Conservation (phyloP, 2,113 vertebrate genomes). For the Pelobates fuscus region DNA sequence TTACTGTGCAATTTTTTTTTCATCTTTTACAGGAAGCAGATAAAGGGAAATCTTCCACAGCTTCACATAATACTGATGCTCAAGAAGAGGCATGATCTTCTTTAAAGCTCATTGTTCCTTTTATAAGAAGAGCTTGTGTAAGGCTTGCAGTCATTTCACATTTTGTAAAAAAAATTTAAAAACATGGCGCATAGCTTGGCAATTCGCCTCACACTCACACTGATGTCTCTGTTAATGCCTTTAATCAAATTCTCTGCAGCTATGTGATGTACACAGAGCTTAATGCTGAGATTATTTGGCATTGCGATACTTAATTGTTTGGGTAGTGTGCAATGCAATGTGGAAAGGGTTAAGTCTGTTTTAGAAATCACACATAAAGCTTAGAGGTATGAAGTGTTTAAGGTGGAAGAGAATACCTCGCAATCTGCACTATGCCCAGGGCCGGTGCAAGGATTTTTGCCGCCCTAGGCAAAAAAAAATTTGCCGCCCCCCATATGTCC, state of each 20-base stretch:
- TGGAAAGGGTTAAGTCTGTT: not conserved
- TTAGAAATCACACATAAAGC: too few species aligned
- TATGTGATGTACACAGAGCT: conserved; percentile 8
- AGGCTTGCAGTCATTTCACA: conserved; percentile 52
- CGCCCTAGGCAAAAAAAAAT: too few species aligned
- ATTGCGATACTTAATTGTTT: conserved; percentile 28
- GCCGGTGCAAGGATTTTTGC: too few species aligned
- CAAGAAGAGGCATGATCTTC: conserved; percentile 21
- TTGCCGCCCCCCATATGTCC: too few species aligned
- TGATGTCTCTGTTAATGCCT: conserved; percentile 47
- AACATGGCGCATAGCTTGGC: conserved; percentile 24
- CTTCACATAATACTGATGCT: conserved; percentile 44
- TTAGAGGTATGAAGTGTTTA: too few species aligned
- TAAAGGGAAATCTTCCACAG: conserved; percentile 32
- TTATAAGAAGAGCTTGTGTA: conserved; percentile 15
- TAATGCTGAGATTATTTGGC: conserved; percentile 32
- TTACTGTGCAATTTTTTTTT: conserved; percentile 48
- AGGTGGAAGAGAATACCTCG: too few species aligned
- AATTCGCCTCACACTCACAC: conserved; percentile 12
- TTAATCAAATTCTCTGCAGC: conserved; percentile 32
- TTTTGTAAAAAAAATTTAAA: conserved; percentile 37
- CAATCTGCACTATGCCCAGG: too few species aligned
- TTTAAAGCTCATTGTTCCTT: conserved; percentile 48
- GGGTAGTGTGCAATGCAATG: not conserved
- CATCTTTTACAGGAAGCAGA: conserved; percentile 56